These are phyloP conservation scores for Merops nubicus DNA, from an alignment of 2,113 vertebrate species.

Conservation along the genomic window DNA sequence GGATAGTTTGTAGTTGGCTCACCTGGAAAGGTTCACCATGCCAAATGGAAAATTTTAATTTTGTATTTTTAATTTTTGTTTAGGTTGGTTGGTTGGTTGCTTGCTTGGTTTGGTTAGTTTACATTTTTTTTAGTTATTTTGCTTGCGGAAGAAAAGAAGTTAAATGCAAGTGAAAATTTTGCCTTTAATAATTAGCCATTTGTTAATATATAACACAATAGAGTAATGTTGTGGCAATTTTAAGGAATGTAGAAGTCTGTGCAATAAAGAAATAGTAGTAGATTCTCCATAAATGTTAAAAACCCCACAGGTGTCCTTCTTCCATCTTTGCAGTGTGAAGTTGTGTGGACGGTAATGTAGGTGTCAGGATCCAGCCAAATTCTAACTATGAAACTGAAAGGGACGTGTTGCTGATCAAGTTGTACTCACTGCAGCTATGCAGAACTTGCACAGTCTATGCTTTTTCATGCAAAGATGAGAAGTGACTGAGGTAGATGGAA, in stretches of 20 bases:
- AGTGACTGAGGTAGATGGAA: background rate
- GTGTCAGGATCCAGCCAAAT: background rate
- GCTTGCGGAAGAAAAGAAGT: background rate
- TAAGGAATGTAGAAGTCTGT: background rate
- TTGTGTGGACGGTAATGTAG: background rate
- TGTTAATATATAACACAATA: background rate
- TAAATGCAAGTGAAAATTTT: background rate
- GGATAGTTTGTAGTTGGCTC: background rate
- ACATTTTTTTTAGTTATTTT: background rate
- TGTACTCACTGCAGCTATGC: background rate
- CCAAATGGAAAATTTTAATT: background rate
- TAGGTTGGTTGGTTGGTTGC: no score
- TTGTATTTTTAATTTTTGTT: background rate
- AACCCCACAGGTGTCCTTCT: background rate
- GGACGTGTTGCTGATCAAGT: background rate
- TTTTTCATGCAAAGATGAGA: background rate
- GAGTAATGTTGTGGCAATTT: background rate
- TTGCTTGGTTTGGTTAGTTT: no score
- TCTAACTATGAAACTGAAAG: background rate
- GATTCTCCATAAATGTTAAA: background rate
- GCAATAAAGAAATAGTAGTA: background rate
- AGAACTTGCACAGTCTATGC: background rate
- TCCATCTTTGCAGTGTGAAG: background rate
- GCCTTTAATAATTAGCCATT: background rate
- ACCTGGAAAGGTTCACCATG: background rate